A percentile compares a stretch with the other conserved stretches of the same genome.
Evolutionary conservation across 2,888 invertebrate species (phyloP).

Genomic region (Synergus japonicus): DNA sequence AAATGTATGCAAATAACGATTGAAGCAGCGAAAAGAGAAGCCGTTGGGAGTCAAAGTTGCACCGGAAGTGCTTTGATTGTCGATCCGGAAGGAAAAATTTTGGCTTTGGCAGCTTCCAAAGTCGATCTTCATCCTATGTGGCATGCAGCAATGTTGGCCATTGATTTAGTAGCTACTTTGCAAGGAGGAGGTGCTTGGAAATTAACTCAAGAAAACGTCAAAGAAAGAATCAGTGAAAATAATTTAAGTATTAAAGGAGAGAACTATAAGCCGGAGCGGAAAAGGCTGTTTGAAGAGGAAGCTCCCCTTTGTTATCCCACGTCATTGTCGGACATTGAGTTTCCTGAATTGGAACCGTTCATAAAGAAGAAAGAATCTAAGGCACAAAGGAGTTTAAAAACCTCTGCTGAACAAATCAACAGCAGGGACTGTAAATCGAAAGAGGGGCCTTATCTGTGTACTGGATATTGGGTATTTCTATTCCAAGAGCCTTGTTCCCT

Average conservation of each 20-base stretch:
- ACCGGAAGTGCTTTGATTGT: constrained; percentile 83
- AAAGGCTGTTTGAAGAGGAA: constrained; percentile 59
- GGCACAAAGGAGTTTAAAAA: background rate
- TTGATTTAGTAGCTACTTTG: constrained; percentile 90
- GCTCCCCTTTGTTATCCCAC: constrained; percentile 66
- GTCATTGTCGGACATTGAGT: constrained; percentile 53
- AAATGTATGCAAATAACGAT: constrained; percentile 81
- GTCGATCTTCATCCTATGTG: constrained; percentile 84
- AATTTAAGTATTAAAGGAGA: constrained; percentile 90
- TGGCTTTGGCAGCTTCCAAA: constrained; percentile 84
- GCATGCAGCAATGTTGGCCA: constrained; percentile 91
- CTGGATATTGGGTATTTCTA: constrained; percentile 91
- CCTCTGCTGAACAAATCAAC: constrained; percentile 35
- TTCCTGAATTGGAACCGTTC: constrained; percentile 54
- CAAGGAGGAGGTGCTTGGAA: constrained; percentile 89
- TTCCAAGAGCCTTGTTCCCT: constrained; percentile 94
- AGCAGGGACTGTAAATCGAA: constrained; percentile 64
- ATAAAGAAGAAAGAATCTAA: constrained; percentile 50
- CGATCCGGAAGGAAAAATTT: constrained; percentile 84
- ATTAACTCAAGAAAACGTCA: constrained; percentile 40
- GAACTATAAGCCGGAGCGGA: constrained; percentile 78
- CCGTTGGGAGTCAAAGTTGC: constrained; percentile 66
- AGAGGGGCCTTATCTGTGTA: constrained; percentile 89
- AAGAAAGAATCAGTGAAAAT: constrained; percentile 79
- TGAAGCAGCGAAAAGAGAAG: constrained; percentile 76